These are phyloP conservation scores for Drosophila tanythrix DNA, from an alignment of 2,888 invertebrate species.

Conservation along the genomic window DNA sequence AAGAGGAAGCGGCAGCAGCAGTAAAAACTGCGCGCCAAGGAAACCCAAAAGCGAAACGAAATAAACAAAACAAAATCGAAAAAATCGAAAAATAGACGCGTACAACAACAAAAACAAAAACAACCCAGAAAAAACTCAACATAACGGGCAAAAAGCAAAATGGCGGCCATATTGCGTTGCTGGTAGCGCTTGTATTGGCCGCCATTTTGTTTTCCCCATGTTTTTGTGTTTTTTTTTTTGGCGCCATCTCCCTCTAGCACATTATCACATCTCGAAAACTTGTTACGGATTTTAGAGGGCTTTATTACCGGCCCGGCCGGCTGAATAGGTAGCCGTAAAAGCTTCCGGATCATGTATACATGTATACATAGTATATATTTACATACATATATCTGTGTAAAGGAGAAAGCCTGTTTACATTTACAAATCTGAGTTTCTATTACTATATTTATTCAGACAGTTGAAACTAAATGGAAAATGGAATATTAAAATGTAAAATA, in stretches of 20 bases:
- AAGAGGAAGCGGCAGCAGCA: slow-evolving; percentile 14
- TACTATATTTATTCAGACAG: too few species aligned
- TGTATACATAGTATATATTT: slow-evolving; percentile 10
- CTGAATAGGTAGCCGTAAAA: not conserved
- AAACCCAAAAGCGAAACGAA: slow-evolving; percentile 54
- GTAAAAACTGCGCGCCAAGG: slow-evolving; percentile 42
- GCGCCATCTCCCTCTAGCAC: slow-evolving; percentile 42
- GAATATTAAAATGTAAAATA: not conserved
- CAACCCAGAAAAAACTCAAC: slow-evolving; percentile 30
- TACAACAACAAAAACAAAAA: slow-evolving; percentile 5
- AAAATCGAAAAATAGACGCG: slow-evolving; percentile 50
- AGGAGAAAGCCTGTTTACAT: not conserved
- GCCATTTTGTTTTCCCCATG: slow-evolving; percentile 72
- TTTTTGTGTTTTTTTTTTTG: slow-evolving; percentile 2
- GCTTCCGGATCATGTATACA: slow-evolving; percentile 2
- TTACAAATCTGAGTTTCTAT: not conserved
- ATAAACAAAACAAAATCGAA: slow-evolving; percentile 69
- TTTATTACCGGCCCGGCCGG: slow-evolving; percentile 35
- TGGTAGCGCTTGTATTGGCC: slow-evolving; percentile 57
- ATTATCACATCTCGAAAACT: slow-evolving; percentile 25
- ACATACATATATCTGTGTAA: not conserved
- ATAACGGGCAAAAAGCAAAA: slow-evolving; percentile 72
- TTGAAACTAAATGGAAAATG: not conserved
- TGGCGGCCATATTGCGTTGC: slow-evolving; percentile 75
- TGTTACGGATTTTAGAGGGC: slow-evolving; percentile 3